Conservation (phyloP, 2,797 vertebrate genomes). For the Amblyraja radiata region DNA sequence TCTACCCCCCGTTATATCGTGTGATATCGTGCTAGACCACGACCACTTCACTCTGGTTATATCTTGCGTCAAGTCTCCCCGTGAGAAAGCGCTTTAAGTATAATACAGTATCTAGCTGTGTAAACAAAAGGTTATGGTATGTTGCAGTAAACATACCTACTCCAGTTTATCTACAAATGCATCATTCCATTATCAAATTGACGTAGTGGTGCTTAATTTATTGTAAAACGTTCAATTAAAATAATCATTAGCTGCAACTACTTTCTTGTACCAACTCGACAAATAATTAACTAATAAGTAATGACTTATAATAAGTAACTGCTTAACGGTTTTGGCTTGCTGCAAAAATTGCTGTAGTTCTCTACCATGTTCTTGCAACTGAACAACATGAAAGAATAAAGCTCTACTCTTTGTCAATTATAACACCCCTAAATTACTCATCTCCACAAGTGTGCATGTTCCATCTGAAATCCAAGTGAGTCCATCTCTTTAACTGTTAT, state of each 20-base stretch:
- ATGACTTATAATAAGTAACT: background rate
- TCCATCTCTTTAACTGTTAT: background rate
- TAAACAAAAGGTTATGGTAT: background rate
- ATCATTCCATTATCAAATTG: background rate
- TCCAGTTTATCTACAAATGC: background rate
- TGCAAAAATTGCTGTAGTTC: background rate
- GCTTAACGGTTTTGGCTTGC: background rate
- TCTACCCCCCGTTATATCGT: no score
- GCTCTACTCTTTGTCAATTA: background rate
- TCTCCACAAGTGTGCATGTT: background rate
- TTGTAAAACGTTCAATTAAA: background rate
- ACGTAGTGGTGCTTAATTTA: background rate
- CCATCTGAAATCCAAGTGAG: background rate
- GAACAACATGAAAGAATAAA: background rate
- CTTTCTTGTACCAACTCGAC: background rate
- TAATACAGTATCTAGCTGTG: background rate
- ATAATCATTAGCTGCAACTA: background rate
- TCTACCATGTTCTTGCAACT: background rate
- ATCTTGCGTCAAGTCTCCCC: no score
- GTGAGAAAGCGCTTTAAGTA: no score
- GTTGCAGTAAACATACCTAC: background rate
- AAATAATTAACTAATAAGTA: background rate
- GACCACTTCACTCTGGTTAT: no score
- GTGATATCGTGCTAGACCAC: no score
- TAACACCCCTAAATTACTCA: background rate